A percentile compares a stretch with the other conserved stretches of the same genome.
Conservation (phyloP, 2,797 vertebrate genomes). For the Pangasius macronema region DNA sequence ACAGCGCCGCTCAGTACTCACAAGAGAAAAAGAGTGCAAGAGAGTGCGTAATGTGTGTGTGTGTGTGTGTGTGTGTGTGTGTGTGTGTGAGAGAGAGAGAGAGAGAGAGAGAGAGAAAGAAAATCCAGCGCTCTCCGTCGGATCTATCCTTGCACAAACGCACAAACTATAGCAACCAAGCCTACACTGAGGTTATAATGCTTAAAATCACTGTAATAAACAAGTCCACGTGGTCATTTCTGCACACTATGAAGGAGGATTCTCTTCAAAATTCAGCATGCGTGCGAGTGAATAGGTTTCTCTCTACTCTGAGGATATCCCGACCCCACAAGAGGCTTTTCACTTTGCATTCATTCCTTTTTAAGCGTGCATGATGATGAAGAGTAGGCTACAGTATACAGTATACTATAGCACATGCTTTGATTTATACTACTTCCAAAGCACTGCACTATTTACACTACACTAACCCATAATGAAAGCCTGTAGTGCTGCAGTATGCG, state of each 20-base stretch:
- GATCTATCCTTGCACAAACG: not conserved
- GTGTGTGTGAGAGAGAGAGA: not conserved
- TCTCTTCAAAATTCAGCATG: not conserved
- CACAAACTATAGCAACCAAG: not conserved
- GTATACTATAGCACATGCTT: not conserved
- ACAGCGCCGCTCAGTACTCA: conserved; percentile 48
- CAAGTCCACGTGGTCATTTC: not conserved
- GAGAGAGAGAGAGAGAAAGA: not conserved
- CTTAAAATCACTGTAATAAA: not conserved
- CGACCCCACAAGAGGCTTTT: not conserved
- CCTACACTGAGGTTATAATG: not conserved
- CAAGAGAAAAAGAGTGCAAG: not conserved
- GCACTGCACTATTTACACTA: not conserved
- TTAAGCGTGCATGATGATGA: not conserved
- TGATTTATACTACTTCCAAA: not conserved
- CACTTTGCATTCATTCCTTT: not conserved
- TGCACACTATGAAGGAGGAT: not conserved
- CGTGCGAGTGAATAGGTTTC: not conserved
- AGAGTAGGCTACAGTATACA: not conserved
- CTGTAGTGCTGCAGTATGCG: conserved; percentile 55
- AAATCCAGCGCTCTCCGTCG: not conserved
- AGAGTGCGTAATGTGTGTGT: not conserved
- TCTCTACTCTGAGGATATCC: not conserved
- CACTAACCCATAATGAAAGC: conserved; percentile 12
- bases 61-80: not conserved